Conservation (phyloP, 2,888 invertebrate species). For the Heliconius ethilla region DNA sequence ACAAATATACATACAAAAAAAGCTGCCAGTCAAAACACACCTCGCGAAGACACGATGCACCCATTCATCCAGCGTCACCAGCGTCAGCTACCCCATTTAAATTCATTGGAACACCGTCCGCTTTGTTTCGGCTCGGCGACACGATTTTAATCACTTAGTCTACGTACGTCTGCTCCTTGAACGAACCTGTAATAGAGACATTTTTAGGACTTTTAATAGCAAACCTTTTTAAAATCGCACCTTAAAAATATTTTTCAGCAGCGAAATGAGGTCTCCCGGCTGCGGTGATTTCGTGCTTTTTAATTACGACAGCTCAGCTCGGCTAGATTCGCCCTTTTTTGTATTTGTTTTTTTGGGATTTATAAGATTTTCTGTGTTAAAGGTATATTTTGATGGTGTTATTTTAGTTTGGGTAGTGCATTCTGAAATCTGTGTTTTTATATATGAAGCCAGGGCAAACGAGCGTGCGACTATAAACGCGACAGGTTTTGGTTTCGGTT, state of each 20-base stretch:
- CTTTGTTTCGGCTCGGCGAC: conserved; percentile 67
- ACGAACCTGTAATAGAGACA: conserved; percentile 42
- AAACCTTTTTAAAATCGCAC: conserved; percentile 48
- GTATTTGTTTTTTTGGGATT: neutral
- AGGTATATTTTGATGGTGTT: neutral
- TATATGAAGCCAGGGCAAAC: neutral
- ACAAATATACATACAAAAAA: conserved; percentile 6
- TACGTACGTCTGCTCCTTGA: conserved; percentile 55
- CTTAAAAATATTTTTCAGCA: conserved; percentile 51
- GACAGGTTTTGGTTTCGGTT: neutral
- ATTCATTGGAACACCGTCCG: conserved; percentile 70
- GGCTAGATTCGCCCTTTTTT: conserved; percentile 33
- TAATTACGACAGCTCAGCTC: conserved; percentile 36
- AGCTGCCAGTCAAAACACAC: conserved; percentile 27
- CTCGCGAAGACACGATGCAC: conserved; percentile 42
- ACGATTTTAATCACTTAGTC: conserved; percentile 78
- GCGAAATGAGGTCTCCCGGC: conserved; percentile 33
- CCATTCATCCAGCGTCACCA: conserved; percentile 52
- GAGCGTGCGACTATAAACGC: neutral
- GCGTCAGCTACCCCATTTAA: conserved; percentile 60
- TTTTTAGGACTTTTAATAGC: conserved; percentile 41
- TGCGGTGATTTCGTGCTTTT: conserved; percentile 39
- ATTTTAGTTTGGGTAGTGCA: neutral
- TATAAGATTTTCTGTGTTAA: neutral
- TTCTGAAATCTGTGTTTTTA: neutral